Evolutionary conservation across 2,113 vertebrate genomes (phyloP).

Genomic region (Psophia crepitans): DNA sequence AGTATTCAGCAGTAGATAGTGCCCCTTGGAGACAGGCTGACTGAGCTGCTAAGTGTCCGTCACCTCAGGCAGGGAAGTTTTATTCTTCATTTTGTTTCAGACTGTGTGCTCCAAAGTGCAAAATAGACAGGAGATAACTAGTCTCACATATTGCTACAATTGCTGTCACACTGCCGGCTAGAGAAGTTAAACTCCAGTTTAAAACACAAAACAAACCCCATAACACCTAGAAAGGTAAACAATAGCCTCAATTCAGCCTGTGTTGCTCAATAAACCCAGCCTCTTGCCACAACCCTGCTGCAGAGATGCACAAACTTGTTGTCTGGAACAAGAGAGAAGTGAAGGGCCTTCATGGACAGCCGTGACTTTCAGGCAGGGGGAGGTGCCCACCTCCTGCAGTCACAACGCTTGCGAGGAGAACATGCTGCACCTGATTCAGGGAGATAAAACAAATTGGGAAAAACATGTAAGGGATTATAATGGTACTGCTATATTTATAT

Average conservation of each 20-base stretch:
- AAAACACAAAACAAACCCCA: background rate
- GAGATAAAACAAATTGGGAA: background rate
- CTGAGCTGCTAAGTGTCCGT: background rate
- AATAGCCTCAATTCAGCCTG: accelerated
- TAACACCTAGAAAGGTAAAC: background rate
- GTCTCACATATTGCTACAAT: background rate
- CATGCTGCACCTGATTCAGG: too few species aligned
- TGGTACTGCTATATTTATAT: too few species aligned
- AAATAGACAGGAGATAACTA: background rate
- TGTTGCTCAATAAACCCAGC: accelerated
- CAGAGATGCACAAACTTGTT: background rate
- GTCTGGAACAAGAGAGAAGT: background rate
- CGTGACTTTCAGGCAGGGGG: background rate
- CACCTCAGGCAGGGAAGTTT: background rate
- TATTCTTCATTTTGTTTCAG: background rate
- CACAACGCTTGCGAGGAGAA: accelerated
- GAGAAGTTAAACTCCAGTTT: background rate
- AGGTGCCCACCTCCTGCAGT: background rate
- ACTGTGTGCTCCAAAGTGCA: background rate
- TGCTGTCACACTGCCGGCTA: background rate
- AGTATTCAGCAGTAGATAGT: accelerated
- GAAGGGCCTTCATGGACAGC: background rate
- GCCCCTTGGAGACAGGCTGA: background rate
- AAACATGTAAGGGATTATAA: background rate
- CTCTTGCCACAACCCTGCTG: background rate